phyloP scores from a whole-genome alignment of 1,140 invertebrate species.

The Drosophila setifemur region DNA sequence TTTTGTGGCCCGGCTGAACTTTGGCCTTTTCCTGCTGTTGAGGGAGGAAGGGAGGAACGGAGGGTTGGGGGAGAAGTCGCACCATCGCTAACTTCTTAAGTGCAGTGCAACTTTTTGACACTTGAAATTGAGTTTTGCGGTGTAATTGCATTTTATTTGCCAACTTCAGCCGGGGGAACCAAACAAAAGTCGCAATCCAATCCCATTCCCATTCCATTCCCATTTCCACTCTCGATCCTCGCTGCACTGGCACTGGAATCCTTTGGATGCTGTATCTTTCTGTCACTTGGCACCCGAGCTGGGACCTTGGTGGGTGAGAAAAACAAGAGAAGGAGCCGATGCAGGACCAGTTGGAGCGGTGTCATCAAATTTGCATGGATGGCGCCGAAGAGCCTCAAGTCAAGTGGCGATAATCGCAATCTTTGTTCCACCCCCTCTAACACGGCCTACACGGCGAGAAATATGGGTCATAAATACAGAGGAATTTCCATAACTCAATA shows the following conservation, averaged over 20 bases:
- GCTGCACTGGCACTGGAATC: conserved; percentile 13
- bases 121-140: conserved; percentile 79
- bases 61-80: background rate
- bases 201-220: conserved; percentile 19
- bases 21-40: conserved; percentile 15
- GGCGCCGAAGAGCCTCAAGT: conserved; percentile 45
- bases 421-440: conserved; percentile 17
- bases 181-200: conserved; percentile 52
- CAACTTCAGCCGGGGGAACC: conserved; percentile 20
- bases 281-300: conserved; percentile 13
- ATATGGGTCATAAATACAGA: background rate
- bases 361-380: conserved; percentile 69
- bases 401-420: conserved; percentile 72
- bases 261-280: conserved; percentile 16
- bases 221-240: background rate
- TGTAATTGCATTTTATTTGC: conserved; percentile 80
- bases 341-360: conserved; percentile 11
- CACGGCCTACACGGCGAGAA: background rate
- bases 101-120: conserved; percentile 77
- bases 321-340: background rate
- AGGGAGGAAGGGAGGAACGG: background rate
- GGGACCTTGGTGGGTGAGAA: background rate
- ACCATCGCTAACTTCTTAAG: conserved; percentile 70
- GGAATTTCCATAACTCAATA: background rate
- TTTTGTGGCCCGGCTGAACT: conserved; percentile 38